Evolutionary conservation across 2,797 vertebrate species (phyloP).

Genomic region (Falco berigora): DNA sequence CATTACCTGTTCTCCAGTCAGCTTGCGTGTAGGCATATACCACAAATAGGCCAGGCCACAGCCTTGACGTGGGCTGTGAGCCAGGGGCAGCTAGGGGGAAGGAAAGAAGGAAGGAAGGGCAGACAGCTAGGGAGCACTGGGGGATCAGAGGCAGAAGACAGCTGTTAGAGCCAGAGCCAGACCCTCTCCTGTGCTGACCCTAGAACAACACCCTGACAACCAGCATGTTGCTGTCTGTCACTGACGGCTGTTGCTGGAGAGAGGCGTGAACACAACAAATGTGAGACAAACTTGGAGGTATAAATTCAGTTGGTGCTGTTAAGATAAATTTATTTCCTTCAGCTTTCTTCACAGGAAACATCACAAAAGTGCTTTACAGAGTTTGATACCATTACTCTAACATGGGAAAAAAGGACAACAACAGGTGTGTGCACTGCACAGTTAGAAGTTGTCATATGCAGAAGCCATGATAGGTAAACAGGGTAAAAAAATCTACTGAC

Average conservation of each 20-base stretch:
- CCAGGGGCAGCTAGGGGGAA: neutral
- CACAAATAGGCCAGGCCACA: no score
- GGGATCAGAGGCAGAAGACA: neutral
- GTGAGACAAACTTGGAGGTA: neutral
- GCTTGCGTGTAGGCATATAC: no score
- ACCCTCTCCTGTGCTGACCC: accelerated
- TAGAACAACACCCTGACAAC: accelerated
- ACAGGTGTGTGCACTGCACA: slow-evolving; percentile 7
- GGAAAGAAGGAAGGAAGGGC: neutral
- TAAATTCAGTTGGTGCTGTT: neutral
- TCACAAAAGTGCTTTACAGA: slow-evolving; percentile 53
- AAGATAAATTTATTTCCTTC: slow-evolving; percentile 54
- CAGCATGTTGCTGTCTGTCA: accelerated
- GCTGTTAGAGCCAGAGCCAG: neutral
- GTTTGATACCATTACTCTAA: neutral
- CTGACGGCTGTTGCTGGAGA: neutral
- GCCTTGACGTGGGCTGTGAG: neutral
- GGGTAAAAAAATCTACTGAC: neutral
- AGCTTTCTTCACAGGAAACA: slow-evolving; percentile 44
- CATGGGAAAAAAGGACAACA: neutral
- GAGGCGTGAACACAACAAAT: neutral
- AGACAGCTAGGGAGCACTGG: neutral
- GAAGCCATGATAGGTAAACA: slow-evolving; percentile 21
- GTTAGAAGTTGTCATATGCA: neutral
- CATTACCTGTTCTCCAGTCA: neutral